Percentiles rank a stretch among this genome's conserved stretches.
These are phyloP conservation scores for Panagrolaimus sp. DNA, from an alignment of 1,140 invertebrate genomes.

Conservation along the genomic window DNA sequence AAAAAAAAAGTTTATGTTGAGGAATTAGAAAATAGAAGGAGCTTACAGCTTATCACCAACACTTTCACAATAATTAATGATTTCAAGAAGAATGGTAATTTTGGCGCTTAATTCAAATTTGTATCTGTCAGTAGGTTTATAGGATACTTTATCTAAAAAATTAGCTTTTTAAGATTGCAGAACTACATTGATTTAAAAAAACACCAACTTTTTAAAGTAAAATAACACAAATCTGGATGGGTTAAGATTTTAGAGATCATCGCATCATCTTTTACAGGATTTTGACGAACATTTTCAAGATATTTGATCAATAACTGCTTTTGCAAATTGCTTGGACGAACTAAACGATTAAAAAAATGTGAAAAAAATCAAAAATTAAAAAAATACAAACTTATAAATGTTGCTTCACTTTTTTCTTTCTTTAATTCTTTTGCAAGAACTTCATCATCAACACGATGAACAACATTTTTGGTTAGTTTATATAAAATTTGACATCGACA, in stretches of 20 bases:
- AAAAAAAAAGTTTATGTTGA: no score
- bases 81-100: no score
- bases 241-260: no score
- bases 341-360: neutral
- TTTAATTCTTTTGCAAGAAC: neutral
- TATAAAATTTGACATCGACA: neutral
- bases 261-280: no score
- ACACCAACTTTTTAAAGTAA: no score
- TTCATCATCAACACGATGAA: neutral
- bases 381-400: neutral
- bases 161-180: slow-evolving; percentile 55
- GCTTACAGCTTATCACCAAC: slow-evolving; percentile 64
- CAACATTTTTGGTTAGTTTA: neutral
- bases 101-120: no score
- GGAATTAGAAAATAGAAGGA: slow-evolving; percentile 1
- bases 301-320: neutral
- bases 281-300: no score
- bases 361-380: neutral
- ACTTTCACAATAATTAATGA: slow-evolving; percentile 62
- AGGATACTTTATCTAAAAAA: no score
- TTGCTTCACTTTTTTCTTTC: no score
- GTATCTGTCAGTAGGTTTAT: no score
- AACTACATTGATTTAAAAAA: no score
- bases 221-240: no score
- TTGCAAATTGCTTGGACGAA: neutral